These are phyloP conservation scores for Dryococelus australis DNA, from an alignment of 2,888 invertebrate genomes.

Conservation along the genomic window DNA sequence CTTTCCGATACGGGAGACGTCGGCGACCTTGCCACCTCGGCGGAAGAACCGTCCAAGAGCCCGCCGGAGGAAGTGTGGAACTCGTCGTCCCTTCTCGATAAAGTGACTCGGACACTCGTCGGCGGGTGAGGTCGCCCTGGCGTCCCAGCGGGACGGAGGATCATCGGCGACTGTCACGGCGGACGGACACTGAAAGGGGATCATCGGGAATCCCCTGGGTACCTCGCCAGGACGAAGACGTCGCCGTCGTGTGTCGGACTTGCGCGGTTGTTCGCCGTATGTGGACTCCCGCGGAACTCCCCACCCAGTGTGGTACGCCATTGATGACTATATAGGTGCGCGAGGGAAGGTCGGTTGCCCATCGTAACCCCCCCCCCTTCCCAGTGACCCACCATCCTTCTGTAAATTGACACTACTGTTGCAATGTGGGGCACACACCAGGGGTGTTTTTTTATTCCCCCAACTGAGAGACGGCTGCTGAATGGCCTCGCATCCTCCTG, in stretches of 20 bases:
- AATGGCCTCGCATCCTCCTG: conserved; percentile 23
- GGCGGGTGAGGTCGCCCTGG: too few species aligned
- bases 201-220: too few species aligned
- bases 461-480: neutral
- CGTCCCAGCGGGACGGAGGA: too few species aligned
- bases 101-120: too few species aligned
- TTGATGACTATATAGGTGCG: neutral
- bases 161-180: too few species aligned
- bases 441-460: conserved; percentile 23
- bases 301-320: neutral
- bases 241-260: neutral
- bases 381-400: neutral
- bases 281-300: neutral
- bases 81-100: too few species aligned
- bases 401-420: conserved; percentile 31
- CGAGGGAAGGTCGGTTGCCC: conserved; percentile 21
- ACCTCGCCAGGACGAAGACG: too few species aligned
- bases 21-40: neutral
- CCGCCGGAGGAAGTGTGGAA: neutral
- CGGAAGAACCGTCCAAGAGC: conserved; percentile 7
- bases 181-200: too few species aligned
- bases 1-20: neutral
- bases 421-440: conserved; percentile 27
- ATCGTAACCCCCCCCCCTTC: neutral
- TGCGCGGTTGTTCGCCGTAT: neutral